Percentiles rank a stretch among this genome's conserved stretches.
These are phyloP conservation scores for Pluvialis apricaria DNA, from an alignment of 2,113 vertebrate genomes.

Conservation along the genomic window DNA sequence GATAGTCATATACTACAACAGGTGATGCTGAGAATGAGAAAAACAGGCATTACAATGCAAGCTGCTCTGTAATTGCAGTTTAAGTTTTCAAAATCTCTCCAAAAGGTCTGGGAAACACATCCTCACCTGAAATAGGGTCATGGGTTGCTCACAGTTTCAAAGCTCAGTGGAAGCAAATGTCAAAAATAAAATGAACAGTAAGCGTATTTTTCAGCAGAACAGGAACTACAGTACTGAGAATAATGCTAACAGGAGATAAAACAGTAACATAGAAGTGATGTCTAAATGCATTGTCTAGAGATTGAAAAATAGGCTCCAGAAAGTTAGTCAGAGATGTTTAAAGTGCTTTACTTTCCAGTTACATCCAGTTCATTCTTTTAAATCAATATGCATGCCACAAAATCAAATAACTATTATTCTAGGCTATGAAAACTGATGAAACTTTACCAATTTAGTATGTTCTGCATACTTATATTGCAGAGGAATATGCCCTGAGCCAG, in stretches of 20 bases:
- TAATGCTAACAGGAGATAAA: neutral
- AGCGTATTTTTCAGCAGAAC: neutral
- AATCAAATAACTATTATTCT: neutral
- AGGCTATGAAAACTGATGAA: neutral
- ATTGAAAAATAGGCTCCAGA: neutral
- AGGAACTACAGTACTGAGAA: neutral
- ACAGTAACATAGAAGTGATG: neutral
- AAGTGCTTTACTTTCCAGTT: neutral
- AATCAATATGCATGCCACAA: neutral
- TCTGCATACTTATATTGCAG: neutral
- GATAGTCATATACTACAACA: neutral
- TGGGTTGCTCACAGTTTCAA: neutral
- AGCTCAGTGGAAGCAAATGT: neutral
- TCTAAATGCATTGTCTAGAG: neutral
- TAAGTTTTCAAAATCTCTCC: neutral
- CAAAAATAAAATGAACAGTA: neutral
- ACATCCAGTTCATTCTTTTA: neutral
- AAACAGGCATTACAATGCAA: neutral
- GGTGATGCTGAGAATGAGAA: neutral
- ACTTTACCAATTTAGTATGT: neutral
- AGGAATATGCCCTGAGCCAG: neutral
- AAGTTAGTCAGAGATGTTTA: neutral
- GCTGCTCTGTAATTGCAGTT: neutral
- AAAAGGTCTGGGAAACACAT: neutral
- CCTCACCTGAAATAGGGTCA: neutral